phyloP scores from a whole-genome alignment of 1,140 invertebrate species.

The Brachionus rotundiformis region DNA sequence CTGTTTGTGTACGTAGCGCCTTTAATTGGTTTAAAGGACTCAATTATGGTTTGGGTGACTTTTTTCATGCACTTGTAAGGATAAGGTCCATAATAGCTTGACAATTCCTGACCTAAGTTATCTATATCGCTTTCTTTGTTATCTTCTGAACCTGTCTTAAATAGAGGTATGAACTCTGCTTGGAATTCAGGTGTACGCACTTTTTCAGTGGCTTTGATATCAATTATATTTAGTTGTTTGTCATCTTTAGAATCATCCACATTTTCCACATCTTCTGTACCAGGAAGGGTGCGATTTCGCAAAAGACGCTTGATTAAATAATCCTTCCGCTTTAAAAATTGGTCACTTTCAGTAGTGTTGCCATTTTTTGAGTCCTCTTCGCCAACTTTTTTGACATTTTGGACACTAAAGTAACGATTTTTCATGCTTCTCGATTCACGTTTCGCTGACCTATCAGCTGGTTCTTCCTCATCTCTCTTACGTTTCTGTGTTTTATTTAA shows the following conservation, averaged over 20 bases:
- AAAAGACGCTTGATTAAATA: conserved; percentile 18
- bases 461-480: neutral
- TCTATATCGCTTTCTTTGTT: neutral
- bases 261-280: neutral
- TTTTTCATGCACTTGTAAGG: neutral
- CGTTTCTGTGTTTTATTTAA: neutral
- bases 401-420: conserved; percentile 16
- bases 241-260: no score
- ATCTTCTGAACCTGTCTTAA: neutral
- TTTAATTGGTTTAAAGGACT: neutral
- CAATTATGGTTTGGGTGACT: neutral
- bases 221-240: neutral
- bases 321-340: conserved; percentile 36
- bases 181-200: neutral
- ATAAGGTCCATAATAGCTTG: neutral
- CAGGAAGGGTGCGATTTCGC: neutral
- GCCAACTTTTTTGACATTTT: conserved; percentile 17
- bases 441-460: neutral
- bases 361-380: neutral
- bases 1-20: neutral
- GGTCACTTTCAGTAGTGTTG: neutral
- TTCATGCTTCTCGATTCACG: neutral
- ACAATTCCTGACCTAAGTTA: neutral
- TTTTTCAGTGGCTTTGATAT: neutral
- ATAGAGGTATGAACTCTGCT: conserved; percentile 17